Conservation (phyloP, 2,797 vertebrate species). For the Poliocrania exsul region DNA sequence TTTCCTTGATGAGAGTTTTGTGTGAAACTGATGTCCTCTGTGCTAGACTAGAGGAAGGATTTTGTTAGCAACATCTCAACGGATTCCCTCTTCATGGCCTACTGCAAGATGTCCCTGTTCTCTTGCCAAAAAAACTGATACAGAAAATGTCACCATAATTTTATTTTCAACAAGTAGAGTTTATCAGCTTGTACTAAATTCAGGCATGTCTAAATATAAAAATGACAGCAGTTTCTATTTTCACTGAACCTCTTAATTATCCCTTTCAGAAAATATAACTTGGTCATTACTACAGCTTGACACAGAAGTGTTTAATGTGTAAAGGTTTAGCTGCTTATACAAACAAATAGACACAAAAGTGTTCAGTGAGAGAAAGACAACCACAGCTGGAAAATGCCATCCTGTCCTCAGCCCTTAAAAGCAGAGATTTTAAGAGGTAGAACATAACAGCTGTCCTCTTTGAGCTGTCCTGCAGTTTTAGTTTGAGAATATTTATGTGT, state of each 20-base stretch:
- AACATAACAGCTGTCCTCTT: constrained; percentile 3
- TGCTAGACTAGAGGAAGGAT: constrained; percentile 1
- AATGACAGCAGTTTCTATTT: not conserved
- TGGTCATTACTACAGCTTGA: not conserved
- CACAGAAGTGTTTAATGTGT: not conserved
- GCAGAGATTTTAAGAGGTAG: not conserved
- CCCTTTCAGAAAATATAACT: not conserved
- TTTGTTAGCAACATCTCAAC: not conserved
- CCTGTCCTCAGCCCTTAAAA: not conserved
- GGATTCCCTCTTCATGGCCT: not conserved
- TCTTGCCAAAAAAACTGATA: not conserved
- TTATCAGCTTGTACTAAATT: constrained; percentile 12
- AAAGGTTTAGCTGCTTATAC: not conserved
- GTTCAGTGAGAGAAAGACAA: constrained; percentile 15
- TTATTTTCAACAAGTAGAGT: constrained; percentile 23
- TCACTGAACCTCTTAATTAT: constrained; percentile 1
- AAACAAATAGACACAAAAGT: not conserved
- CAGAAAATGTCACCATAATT: not conserved
- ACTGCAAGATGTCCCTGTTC: not conserved
- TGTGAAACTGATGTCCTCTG: constrained; percentile 7
- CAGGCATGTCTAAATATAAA: not conserved
- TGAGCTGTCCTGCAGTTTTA: constrained; percentile 26
- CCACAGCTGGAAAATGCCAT: constrained; percentile 25
- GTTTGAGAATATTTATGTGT: constrained; percentile 42
- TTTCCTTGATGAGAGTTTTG: not conserved